Base-by-base conservation (phyloP, 1,140 invertebrate species). In the Wasmannia auropunctata region DNA sequence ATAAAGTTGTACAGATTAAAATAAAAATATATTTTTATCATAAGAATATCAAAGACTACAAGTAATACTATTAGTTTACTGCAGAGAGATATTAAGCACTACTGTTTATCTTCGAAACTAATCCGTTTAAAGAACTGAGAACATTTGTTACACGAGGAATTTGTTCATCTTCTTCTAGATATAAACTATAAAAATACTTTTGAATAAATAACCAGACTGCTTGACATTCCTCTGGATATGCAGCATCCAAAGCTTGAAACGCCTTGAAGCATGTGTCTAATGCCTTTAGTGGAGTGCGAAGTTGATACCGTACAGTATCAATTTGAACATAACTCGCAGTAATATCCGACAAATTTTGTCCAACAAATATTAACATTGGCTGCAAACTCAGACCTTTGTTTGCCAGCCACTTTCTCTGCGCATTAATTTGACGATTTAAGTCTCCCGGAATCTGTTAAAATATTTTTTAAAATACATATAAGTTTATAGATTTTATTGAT, bases 321-420 rank as follows among this genome's bases (percentile, higher is more conserved):
- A 74, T 74, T 25, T 74, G 31, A 16, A 74, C n/a, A 2, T 74
- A 74, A 56, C 49, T 74, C 3, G 49, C 70, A 56, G n/a, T 74
- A 54, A 74, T 74, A 74, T 74, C 56, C 14, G 14, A 22, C 14
- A 74, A 74, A 25, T 31, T 16, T 16, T 31, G 5, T 34, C 70
- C 49, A 74, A 56, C 19, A 74, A 74, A 74, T 56, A 74, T 4
- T 22, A 74, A 56, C n/a, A 5, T 74, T 2, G 46, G 70, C n/a
- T 74, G 31, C 4, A 74, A 74, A 10, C 37, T 74, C 7, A 54
- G 1, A 0, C 49, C 49, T 2, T 19, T 7, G 10, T 54, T 72
- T 74, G 25, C 31, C 2, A 54, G 14, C 25, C 31, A 74, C n/a
- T 74, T 14, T 6, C 31, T 22, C 37, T 74, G n/a, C 4, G 37